These are phyloP conservation scores for Heterocephalus glaber DNA, from an alignment of 2,113 vertebrate species.

Conservation along the genomic window DNA sequence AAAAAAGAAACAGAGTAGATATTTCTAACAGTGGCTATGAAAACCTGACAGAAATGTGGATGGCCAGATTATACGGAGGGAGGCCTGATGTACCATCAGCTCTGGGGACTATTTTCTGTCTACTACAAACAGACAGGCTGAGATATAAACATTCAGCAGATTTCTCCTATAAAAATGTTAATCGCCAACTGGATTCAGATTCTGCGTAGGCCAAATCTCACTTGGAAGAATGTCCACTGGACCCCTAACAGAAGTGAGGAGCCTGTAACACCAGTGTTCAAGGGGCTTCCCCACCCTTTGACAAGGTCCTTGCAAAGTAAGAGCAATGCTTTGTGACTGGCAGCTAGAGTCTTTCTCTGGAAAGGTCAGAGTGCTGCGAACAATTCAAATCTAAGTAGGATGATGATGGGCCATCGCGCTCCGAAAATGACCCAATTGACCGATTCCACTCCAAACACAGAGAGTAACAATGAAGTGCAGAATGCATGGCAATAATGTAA, in stretches of 20 bases:
- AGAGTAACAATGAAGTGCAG: background rate
- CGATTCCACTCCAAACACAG: background rate
- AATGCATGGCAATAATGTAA: fast-evolving
- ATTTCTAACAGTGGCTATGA: background rate
- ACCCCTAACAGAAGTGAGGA: background rate
- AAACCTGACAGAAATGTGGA: background rate
- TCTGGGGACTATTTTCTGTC: background rate
- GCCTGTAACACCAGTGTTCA: background rate
- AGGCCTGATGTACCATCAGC: background rate
- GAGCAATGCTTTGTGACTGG: fast-evolving
- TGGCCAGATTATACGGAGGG: background rate
- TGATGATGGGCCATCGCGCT: background rate
- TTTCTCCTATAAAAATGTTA: background rate
- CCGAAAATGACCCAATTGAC: background rate
- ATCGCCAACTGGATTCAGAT: background rate
- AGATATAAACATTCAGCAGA: background rate
- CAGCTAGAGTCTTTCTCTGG: background rate
- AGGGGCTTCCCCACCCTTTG: background rate
- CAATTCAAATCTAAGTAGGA: conserved; percentile 5
- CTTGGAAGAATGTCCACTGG: background rate
- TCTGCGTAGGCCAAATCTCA: background rate
- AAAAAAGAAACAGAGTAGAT: background rate
- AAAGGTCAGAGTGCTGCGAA: conserved; percentile 36
- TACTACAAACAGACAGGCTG: background rate
- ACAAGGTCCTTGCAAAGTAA: background rate